These are phyloP conservation scores for Synanthedon formicaeformis DNA, from an alignment of 2,888 invertebrate genomes.

Conservation along the genomic window DNA sequence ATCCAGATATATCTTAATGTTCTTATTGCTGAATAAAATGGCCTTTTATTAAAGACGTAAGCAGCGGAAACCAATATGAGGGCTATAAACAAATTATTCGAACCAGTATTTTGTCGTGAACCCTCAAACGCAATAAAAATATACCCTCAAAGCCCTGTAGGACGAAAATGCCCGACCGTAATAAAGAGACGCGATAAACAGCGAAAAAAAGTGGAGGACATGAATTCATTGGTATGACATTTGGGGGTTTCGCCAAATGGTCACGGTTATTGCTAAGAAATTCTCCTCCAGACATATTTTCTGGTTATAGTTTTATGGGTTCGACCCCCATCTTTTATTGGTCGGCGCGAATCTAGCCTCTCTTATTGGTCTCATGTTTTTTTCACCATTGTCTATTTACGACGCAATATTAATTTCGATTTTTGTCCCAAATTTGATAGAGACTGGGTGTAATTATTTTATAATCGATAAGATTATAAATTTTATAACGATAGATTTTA, in stretches of 20 bases:
- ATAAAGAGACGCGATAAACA: slow-evolving; percentile 67
- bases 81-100: slow-evolving; percentile 63
- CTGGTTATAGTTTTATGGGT: slow-evolving; percentile 63
- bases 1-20: not conserved
- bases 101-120: slow-evolving; percentile 32
- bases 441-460: too few species aligned
- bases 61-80: slow-evolving; percentile 50
- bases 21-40: slow-evolving; percentile 19
- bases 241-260: slow-evolving; percentile 56
- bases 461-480: too few species aligned
- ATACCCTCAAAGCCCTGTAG: slow-evolving; percentile 21
- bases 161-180: slow-evolving; percentile 56
- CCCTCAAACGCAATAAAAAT: slow-evolving; percentile 46
- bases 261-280: slow-evolving; percentile 47
- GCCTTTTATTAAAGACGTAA: slow-evolving; percentile 24
- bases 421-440: too few species aligned
- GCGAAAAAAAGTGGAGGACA: slow-evolving; percentile 61
- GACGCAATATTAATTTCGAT: too few species aligned
- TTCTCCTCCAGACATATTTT: slow-evolving; percentile 22
- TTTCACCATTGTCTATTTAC: too few species aligned
- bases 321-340: slow-evolving; percentile 62
- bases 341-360: slow-evolving; percentile 59
- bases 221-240: slow-evolving; percentile 71
- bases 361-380: slow-evolving; percentile 31
- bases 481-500: too few species aligned